Percentiles rank a stretch among this genome's conserved stretches.
Evolutionary conservation across 2,797 vertebrate species (phyloP).

Genomic region (Mionectes olivaceus): DNA sequence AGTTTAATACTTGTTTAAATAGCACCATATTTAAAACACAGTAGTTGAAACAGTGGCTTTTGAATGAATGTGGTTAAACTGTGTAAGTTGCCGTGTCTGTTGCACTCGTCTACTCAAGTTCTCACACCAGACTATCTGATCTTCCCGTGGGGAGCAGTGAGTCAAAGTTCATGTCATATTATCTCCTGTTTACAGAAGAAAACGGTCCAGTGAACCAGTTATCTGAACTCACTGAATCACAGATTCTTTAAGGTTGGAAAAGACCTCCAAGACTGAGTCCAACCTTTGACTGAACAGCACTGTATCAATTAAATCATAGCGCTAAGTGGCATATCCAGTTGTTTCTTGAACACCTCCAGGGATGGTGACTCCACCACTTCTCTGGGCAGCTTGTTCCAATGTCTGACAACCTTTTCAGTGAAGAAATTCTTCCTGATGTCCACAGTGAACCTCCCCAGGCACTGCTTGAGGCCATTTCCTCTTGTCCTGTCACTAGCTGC

Average conservation of each 20-base stretch:
- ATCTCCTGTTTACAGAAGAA: not conserved
- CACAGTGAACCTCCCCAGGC: not conserved
- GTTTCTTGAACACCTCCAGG: not conserved
- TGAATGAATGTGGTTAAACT: not conserved
- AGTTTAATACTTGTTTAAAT: not conserved
- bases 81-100: accelerated
- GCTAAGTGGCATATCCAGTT: not conserved
- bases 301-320: not conserved
- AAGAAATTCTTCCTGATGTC: not conserved
- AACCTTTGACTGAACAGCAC: not conserved
- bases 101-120: not conserved
- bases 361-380: not conserved
- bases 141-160: not conserved
- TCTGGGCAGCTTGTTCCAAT: not conserved
- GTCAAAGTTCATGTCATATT: not conserved
- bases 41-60: not conserved
- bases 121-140: not conserved
- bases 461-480: not conserved
- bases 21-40: not conserved
- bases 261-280: not conserved
- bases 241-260: not conserved
- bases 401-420: not conserved
- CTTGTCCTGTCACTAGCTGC: not conserved
- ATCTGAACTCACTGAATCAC: not conserved
- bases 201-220: not conserved